phyloP scores from a whole-genome alignment of 2,113 vertebrate genomes.

The Saguinus imperator region DNA sequence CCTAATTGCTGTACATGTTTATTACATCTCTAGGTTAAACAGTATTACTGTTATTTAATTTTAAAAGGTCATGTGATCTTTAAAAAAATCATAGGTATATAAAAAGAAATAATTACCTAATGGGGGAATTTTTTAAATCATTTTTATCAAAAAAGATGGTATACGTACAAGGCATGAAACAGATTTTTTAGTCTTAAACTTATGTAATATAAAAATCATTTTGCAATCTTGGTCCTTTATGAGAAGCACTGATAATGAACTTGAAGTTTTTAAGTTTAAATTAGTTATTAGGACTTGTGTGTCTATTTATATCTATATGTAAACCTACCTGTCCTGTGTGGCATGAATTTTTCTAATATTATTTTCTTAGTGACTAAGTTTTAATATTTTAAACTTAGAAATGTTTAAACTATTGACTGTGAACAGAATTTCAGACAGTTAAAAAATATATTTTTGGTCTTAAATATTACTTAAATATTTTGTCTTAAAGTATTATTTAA shows the following conservation, averaged over 20 bases:
- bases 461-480: neutral
- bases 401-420: slow-evolving; percentile 9
- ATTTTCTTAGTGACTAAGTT: slow-evolving; percentile 22
- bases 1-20: slow-evolving; percentile 44
- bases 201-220: neutral
- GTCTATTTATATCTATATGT: too few relatives aligned
- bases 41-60: slow-evolving; percentile 14
- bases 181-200: neutral
- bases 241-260: slow-evolving; percentile 20
- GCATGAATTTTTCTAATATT: neutral
- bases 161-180: neutral
- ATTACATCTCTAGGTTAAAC: slow-evolving; percentile 11
- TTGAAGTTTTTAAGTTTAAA: slow-evolving; percentile 6
- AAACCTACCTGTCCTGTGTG: neutral
- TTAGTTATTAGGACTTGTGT: neutral
- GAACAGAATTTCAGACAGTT: slow-evolving; percentile 1
- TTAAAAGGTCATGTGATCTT: neutral
- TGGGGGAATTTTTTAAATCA: neutral
- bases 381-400: slow-evolving; percentile 48
- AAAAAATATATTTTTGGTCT: neutral
- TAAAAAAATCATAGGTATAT: neutral
- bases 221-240: slow-evolving; percentile 5
- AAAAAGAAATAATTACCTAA: slow-evolving; percentile 14
- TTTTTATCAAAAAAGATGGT: neutral
- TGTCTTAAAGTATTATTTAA: slow-evolving; percentile 38